Evolutionary conservation across 2,888 invertebrate species (phyloP).

Genomic region (Lasioglossum lativentre): DNA sequence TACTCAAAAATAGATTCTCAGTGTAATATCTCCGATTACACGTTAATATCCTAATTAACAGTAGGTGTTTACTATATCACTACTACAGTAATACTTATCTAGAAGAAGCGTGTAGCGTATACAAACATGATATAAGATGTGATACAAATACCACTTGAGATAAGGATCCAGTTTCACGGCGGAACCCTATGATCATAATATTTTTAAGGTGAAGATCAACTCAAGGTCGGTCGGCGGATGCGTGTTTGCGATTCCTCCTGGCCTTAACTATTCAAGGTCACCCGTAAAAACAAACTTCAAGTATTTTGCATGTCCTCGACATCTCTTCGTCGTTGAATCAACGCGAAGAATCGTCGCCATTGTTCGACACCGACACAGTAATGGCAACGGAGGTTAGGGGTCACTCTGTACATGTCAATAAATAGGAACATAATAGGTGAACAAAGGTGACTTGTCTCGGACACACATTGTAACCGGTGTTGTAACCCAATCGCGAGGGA

Average conservation of each 20-base stretch:
- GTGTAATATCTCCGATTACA: constrained; percentile 2
- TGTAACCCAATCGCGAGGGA: constrained; percentile 1
- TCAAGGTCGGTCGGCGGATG: background rate
- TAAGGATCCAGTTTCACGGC: background rate
- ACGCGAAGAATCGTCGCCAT: background rate
- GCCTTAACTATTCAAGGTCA: background rate
- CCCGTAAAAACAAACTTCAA: background rate
- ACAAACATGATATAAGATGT: constrained; percentile 10
- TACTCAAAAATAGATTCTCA: background rate
- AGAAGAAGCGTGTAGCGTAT: constrained; percentile 7
- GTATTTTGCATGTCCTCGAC: background rate
- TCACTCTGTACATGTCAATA: constrained; percentile 56
- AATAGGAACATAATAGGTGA: constrained; percentile 62
- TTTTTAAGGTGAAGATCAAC: constrained; percentile 18
- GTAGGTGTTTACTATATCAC: constrained; percentile 16
- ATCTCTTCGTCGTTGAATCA: constrained; percentile 7
- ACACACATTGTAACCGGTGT: constrained; percentile 25
- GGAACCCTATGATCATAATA: background rate
- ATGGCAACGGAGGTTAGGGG: background rate
- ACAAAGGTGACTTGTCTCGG: constrained; percentile 54
- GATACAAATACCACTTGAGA: constrained; percentile 6
- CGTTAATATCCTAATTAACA: constrained; percentile 12
- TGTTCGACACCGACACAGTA: background rate
- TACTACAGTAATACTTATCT: constrained; percentile 19
- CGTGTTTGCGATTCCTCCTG: background rate